phyloP scores from a whole-genome alignment of 2,113 vertebrate species.

The Pyrgilauda ruficollis region DNA sequence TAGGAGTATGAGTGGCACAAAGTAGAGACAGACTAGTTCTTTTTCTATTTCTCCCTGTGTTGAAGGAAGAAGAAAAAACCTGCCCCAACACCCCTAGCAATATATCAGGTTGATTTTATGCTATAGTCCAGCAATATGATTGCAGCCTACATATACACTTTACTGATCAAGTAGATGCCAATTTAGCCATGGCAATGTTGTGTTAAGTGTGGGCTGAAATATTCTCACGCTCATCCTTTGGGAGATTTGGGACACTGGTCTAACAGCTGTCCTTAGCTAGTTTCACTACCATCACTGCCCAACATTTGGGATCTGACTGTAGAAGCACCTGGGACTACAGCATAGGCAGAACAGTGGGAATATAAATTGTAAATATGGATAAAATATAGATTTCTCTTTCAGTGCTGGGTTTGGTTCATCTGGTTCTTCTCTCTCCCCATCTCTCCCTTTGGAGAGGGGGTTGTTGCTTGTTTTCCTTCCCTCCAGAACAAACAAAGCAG shows the following conservation, averaged over 20 bases:
- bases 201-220: neutral
- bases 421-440: neutral
- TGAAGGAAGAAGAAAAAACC: neutral
- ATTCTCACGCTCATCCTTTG: neutral
- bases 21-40: neutral
- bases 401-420: neutral
- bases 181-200: neutral
- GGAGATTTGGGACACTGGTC: neutral
- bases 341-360: neutral
- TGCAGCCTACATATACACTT: neutral
- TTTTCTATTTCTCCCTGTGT: accelerated
- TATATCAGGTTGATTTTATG: neutral
- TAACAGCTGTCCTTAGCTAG: neutral
- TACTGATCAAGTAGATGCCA: neutral
- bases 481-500: neutral
- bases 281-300: neutral
- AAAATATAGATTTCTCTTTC: neutral
- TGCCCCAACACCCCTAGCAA: neutral
- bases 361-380: neutral
- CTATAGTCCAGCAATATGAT: neutral
- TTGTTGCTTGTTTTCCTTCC: neutral
- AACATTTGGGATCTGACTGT: neutral
- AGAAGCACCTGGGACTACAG: neutral
- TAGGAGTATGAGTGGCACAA: neutral
- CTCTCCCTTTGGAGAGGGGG: neutral